Evolutionary conservation across 2,888 invertebrate genomes (phyloP).

Genomic region (Athetis lepigone): DNA sequence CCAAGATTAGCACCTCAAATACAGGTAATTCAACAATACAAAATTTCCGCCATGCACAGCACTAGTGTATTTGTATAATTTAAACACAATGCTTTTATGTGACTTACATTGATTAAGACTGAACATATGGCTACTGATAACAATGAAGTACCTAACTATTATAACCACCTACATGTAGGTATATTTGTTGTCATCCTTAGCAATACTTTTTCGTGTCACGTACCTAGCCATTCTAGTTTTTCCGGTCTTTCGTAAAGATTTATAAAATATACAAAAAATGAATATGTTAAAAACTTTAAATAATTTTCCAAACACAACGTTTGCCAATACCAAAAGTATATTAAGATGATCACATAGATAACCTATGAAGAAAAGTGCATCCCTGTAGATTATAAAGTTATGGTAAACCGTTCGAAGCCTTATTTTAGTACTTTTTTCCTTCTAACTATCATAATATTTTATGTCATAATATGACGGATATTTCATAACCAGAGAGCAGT

Average conservation of each 20-base stretch:
- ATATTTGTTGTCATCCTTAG: constrained; percentile 26
- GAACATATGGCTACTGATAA: constrained; percentile 36
- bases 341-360: too few relatives aligned
- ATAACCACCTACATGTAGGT: background rate
- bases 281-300: background rate
- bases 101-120: constrained; percentile 35
- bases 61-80: constrained; percentile 21
- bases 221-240: constrained; percentile 14
- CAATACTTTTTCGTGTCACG: constrained; percentile 20
- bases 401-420: too few relatives aligned
- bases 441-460: too few relatives aligned
- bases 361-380: too few relatives aligned
- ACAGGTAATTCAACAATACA: constrained; percentile 74
- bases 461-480: constrained; percentile 13
- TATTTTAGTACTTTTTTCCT: too few relatives aligned
- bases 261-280: background rate
- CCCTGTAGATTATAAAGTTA: too few relatives aligned
- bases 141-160: constrained; percentile 7
- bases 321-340: background rate
- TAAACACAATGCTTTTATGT: constrained; percentile 16
- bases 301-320: background rate
- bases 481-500: constrained; percentile 29
- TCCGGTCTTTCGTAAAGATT: background rate
- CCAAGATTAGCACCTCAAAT: constrained; percentile 87
- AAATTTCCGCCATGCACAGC: constrained; percentile 5